Evolutionary conservation across 2,113 vertebrate genomes (phyloP).

Genomic region (Scytalopus superciliaris): DNA sequence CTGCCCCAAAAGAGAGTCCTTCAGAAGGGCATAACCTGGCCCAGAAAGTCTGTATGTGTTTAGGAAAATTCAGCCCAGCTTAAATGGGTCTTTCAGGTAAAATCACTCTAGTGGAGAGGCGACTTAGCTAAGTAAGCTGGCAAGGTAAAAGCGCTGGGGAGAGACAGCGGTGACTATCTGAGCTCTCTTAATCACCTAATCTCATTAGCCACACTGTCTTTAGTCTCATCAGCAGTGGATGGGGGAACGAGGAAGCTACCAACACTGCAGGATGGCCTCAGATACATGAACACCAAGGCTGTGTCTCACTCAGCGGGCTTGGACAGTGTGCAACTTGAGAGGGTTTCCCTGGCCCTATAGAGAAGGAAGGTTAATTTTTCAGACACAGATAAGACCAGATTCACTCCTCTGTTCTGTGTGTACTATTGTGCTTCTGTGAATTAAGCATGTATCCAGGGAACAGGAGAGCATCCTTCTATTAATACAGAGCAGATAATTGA

Average conservation of each 20-base stretch:
- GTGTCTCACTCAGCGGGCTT: neutral
- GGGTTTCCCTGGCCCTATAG: fast-evolving
- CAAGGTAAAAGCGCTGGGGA: neutral
- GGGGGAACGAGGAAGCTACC: neutral
- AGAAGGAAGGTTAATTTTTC: neutral
- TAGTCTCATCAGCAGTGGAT: neutral
- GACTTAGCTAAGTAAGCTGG: neutral
- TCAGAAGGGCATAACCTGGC: neutral
- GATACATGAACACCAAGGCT: fast-evolving
- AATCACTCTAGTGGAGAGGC: neutral
- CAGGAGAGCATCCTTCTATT: neutral
- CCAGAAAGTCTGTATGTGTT: neutral
- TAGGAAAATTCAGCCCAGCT: neutral
- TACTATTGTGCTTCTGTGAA: neutral
- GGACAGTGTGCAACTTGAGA: neutral
- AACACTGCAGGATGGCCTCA: neutral
- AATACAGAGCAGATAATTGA: neutral
- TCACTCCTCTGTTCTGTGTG: neutral
- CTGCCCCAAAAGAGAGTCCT: neutral
- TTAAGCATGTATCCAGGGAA: neutral
- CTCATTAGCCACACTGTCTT: neutral
- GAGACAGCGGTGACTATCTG: neutral
- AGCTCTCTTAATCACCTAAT: neutral
- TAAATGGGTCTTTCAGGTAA: neutral
- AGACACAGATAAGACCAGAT: neutral